These are phyloP conservation scores for Sebastes steindachneri DNA, from an alignment of 2,797 vertebrate genomes.

Conservation along the genomic window DNA sequence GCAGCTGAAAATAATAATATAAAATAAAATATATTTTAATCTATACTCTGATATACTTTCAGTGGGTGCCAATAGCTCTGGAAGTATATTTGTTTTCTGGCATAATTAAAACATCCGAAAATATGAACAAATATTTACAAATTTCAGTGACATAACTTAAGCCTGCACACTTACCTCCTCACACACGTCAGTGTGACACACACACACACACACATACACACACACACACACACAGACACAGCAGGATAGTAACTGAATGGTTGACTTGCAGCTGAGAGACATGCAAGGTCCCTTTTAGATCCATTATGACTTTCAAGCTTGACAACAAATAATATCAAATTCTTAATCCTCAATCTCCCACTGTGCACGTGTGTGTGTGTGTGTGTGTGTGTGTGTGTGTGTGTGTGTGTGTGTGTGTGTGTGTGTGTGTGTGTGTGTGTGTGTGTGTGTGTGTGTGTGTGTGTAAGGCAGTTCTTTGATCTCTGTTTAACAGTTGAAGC, in stretches of 20 bases:
- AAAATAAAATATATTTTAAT: background rate
- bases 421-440: background rate
- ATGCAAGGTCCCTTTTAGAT: slow-evolving; percentile 30
- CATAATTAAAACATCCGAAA: background rate
- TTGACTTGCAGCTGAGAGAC: slow-evolving; percentile 20
- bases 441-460: background rate
- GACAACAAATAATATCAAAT: slow-evolving; percentile 16
- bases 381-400: background rate
- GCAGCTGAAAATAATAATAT: background rate
- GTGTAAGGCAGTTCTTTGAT: slow-evolving; percentile 35
- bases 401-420: background rate
- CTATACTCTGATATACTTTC: background rate
- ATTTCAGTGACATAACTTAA: background rate
- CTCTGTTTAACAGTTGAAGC: slow-evolving; percentile 32
- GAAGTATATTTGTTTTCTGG: background rate
- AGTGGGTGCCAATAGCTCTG: background rate
- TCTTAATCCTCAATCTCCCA: slow-evolving; percentile 8
- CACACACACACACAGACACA: slow-evolving; percentile 13
- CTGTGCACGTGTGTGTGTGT: slow-evolving; percentile 7
- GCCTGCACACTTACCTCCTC: background rate
- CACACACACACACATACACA: background rate
- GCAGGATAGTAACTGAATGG: slow-evolving; percentile 23
- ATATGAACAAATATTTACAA: background rate
- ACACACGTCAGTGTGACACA: background rate
- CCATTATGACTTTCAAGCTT: slow-evolving; percentile 31